Evolutionary conservation across 2,113 vertebrate genomes (phyloP), one percentile per base, ranked within the genome.

Genomic region (Ceuthmochares aereus): DNA sequence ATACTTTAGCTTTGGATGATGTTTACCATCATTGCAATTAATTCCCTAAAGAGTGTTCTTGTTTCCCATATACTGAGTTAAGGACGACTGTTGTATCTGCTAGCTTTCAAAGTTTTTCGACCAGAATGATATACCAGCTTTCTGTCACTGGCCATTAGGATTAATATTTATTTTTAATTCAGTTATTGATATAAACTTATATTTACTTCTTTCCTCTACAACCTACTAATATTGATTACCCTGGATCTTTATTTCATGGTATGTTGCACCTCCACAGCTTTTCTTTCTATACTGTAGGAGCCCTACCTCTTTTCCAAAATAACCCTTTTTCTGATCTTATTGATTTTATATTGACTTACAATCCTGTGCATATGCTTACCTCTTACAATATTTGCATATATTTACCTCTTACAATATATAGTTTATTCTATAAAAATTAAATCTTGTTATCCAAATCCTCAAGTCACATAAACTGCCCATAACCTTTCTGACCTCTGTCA

Each of bases 401-500:
- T 15, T 66, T 84, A 56, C 36, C 32, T 36, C 22, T 84, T 87
- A 56, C 58, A 83, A 56, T 84, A 87, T 80, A 55, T 74, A 29
- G 18, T 78, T 95, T 90, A 84, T 58, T 55, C 43, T 62, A 47
- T 91, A 93, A 94, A 95, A 97, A 88, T 92, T 93, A 92, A 96
- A 94, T 73, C 72, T 58, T 94, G 69, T 94, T 96, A 95, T 87
- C 47, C 94, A 84, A 87, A 96, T 86, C 94, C 87, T 91, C 70
- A 68, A 94, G 62, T 89, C 94, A 91, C 86, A 93, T 55, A 91
- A 90, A 96, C 90, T 84, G 32, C 77, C 82, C 40, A 90, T 64
- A 94, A 97, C 96, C 95, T 92, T 90, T 88, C n/a, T 90, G 89
- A 97, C 96, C 94, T 92, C 95, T 97, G 97, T 97, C 97, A 97